Evolutionary conservation across 1,140 invertebrate species (phyloP).

Genomic region (Trinorchestia longiramus): DNA sequence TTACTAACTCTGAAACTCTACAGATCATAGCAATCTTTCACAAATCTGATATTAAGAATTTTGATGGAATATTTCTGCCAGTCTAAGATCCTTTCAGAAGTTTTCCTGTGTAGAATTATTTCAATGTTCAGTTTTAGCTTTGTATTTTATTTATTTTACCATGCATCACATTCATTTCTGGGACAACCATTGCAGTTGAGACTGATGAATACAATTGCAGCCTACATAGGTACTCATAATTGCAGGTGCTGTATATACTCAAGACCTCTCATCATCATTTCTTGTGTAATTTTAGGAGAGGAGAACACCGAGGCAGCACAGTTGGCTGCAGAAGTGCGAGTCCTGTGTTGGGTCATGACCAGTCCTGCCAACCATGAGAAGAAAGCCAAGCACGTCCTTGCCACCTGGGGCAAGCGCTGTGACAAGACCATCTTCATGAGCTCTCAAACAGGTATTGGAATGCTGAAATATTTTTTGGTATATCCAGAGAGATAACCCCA

Average conservation of each 20-base stretch:
- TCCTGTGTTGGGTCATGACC: constrained; percentile 97
- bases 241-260: background rate
- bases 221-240: background rate
- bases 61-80: too few species aligned
- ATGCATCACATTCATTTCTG: background rate
- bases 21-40: too few species aligned
- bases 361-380: constrained; percentile 88
- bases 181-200: background rate
- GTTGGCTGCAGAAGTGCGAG: constrained; percentile 79
- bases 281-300: background rate
- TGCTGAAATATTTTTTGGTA: background rate
- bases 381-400: constrained; percentile 91
- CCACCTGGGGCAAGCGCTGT: constrained; percentile 94
- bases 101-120: too few species aligned
- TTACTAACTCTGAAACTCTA: too few species aligned
- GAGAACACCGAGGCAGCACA: constrained; percentile 67
- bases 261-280: background rate
- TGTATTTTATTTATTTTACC: too few species aligned
- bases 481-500: too few species aligned
- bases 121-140: too few species aligned
- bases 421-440: constrained; percentile 93
- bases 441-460: constrained; percentile 76
- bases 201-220: background rate
- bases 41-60: too few species aligned
- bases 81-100: too few species aligned